Evolutionary conservation across 2,888 invertebrate species (phyloP).

Genomic region (Leptopterna dolabrata): DNA sequence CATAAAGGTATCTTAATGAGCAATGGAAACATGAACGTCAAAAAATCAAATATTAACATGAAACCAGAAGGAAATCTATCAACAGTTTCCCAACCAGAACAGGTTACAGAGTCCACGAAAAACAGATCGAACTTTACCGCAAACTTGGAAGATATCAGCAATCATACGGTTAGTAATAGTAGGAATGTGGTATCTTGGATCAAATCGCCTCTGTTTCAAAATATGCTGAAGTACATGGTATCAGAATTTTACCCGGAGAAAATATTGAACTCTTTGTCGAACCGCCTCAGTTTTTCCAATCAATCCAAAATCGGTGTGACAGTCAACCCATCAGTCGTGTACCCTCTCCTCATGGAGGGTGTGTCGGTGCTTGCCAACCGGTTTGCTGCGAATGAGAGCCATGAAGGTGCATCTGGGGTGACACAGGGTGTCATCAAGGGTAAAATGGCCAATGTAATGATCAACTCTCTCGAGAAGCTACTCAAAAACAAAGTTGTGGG

Average conservation of each 20-base stretch:
- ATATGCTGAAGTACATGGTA: not conserved
- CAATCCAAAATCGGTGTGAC: not conserved
- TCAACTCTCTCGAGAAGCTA: not conserved
- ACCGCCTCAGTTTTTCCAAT: not conserved
- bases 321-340: not conserved
- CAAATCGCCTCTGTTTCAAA: not conserved
- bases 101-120: not conserved
- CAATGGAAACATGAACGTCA: not conserved
- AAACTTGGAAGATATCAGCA: not conserved
- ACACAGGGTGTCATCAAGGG: not conserved
- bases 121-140: not conserved
- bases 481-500: not conserved
- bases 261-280: not conserved
- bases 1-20: not conserved
- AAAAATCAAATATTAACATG: not conserved
- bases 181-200: not conserved
- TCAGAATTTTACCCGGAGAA: constrained; percentile 7
- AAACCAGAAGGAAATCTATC: not conserved
- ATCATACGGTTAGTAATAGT: not conserved
- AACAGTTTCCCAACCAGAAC: not conserved
- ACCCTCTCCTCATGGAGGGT: constrained; percentile 17
- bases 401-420: not conserved
- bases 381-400: not conserved
- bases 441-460: not conserved
- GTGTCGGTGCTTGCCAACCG: constrained; percentile 17